Conservation (phyloP, 2,888 invertebrate genomes). For the Athalia rosae region DNA sequence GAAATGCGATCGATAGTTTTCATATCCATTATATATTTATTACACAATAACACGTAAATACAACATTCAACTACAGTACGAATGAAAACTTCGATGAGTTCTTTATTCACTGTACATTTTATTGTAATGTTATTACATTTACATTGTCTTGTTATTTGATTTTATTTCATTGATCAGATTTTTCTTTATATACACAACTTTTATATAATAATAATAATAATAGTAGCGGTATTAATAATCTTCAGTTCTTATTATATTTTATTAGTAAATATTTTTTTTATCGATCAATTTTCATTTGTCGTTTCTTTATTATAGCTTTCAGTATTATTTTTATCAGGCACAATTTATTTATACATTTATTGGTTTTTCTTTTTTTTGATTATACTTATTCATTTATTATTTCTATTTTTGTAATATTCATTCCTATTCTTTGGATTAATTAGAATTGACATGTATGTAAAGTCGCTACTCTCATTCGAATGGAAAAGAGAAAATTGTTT, state of each 20-base stretch:
- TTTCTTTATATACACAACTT: constrained; percentile 44
- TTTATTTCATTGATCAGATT: constrained; percentile 14
- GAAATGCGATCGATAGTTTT: not conserved
- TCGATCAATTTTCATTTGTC: constrained; percentile 67
- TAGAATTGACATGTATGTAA: constrained; percentile 29
- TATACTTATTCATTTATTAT: constrained; percentile 8
- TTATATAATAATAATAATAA: constrained; percentile 18
- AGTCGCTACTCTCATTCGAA: constrained; percentile 11
- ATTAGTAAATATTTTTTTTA: constrained; percentile 20
- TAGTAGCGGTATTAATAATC: constrained; percentile 4
- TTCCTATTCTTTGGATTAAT: constrained; percentile 9
- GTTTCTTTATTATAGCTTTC: constrained; percentile 55
- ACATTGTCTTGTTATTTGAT: constrained; percentile 11
- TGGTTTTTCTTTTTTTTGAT: constrained; percentile 46
- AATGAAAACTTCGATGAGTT: not conserved
- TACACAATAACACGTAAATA: not conserved
- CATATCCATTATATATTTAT: constrained; percentile 11
- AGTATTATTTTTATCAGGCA: constrained; percentile 59
- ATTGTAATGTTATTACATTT: constrained; percentile 36
- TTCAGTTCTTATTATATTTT: constrained; percentile 14
- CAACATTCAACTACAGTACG: not conserved
- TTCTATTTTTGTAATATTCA: not conserved
- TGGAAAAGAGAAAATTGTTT: not conserved
- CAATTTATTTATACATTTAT: constrained; percentile 59
- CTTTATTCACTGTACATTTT: constrained; percentile 15